phyloP scores from a whole-genome alignment of 2,113 vertebrate species.

The Nettapus auritus region DNA sequence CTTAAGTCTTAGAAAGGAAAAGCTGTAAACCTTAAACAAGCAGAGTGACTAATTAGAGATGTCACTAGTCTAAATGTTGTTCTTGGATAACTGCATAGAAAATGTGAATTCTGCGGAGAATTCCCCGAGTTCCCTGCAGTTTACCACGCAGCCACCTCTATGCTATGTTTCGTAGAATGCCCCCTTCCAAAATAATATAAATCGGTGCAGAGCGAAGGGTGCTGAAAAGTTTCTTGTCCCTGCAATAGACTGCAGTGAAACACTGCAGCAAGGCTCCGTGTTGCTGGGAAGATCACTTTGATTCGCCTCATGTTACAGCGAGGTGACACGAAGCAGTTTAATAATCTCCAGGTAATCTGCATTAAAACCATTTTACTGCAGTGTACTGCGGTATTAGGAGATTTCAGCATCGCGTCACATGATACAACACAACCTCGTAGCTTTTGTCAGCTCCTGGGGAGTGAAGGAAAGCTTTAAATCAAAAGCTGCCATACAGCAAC shows the following conservation, averaged over 20 bases:
- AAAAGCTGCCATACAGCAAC: background rate
- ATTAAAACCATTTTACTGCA: conserved; percentile 62
- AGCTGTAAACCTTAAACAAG: background rate
- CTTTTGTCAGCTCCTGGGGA: background rate
- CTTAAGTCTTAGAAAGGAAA: background rate
- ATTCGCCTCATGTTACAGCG: background rate
- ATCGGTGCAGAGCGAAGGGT: background rate
- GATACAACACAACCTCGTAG: background rate
- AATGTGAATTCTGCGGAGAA: background rate
- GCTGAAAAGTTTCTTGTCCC: conserved; percentile 17
- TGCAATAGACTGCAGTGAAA: background rate
- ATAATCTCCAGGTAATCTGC: conserved; percentile 26
- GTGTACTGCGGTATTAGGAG: conserved; percentile 61
- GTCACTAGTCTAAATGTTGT: background rate
- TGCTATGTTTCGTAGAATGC: background rate
- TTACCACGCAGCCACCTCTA: fast-evolving
- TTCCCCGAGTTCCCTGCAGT: background rate
- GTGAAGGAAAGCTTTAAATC: background rate
- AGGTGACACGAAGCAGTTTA: background rate
- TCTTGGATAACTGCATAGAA: no score
- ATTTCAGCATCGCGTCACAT: background rate
- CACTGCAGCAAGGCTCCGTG: background rate
- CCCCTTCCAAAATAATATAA: background rate
- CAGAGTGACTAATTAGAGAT: background rate
- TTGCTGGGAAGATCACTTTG: background rate